Percentiles rank a stretch among this genome's conserved stretches.
phyloP scores from a whole-genome alignment of 1,140 invertebrate species.

The Polypedilum vanderplanki region DNA sequence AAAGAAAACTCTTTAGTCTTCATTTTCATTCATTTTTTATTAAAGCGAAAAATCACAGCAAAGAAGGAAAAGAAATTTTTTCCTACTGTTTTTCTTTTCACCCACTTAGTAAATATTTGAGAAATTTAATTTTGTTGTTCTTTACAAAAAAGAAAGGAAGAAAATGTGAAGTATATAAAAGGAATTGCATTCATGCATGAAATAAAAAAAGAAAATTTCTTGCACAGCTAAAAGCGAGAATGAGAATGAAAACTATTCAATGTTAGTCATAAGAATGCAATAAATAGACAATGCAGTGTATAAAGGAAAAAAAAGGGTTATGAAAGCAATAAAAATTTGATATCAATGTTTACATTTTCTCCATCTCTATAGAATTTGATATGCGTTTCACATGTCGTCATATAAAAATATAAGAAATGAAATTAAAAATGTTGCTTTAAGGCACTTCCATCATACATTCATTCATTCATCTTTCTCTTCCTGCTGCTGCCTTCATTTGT shows the following conservation, averaged over 20 bases:
- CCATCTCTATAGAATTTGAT: background rate
- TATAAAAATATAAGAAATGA: background rate
- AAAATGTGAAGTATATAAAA: background rate
- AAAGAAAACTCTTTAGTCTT: background rate
- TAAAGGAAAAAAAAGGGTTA: background rate
- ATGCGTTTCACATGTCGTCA: constrained; percentile 4
- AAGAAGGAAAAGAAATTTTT: background rate
- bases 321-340: constrained; percentile 1
- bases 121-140: constrained; percentile 19
- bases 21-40: too few species aligned
- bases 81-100: background rate
- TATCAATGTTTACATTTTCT: background rate
- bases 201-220: background rate
- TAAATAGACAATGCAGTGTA: background rate
- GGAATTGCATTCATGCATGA: background rate
- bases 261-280: background rate
- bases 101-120: constrained; percentile 12
- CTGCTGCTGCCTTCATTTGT: too few species aligned
- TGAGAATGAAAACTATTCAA: background rate
- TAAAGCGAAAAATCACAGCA: background rate
- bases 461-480: too few species aligned
- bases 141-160: background rate
- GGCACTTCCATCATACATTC: background rate
- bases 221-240: background rate
- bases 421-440: constrained; percentile 14